A percentile compares a stretch with the other conserved stretches of the same genome.
Evolutionary conservation across 2,797 vertebrate genomes (phyloP).

Genomic region (Craterocephalus amniculus): DNA sequence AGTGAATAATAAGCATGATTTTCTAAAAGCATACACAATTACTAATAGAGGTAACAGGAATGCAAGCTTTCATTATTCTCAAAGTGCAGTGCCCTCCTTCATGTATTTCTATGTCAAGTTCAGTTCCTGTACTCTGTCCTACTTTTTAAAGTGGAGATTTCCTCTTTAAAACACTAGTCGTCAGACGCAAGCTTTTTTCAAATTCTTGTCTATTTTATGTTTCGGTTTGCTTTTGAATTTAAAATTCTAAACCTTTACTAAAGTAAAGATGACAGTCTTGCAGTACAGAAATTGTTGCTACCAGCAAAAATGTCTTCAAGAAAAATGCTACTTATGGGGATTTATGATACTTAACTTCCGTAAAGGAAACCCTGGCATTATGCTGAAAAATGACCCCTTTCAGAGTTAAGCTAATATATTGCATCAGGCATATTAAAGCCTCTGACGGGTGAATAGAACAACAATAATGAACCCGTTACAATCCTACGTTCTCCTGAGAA

Average conservation of each 20-base stretch:
- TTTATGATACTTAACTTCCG: background rate
- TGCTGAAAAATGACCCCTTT: conserved; percentile 2
- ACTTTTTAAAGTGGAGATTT: conserved; percentile 33
- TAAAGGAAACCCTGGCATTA: background rate
- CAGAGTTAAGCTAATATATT: background rate
- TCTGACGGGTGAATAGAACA: background rate
- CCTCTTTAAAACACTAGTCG: background rate
- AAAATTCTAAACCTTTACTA: too few relatives aligned
- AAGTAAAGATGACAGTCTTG: background rate
- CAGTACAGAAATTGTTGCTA: background rate
- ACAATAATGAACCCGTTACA: background rate
- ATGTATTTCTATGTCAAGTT: conserved; percentile 45
- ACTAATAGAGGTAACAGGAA: conserved; percentile 56
- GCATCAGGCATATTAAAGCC: background rate
- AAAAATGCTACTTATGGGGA: background rate
- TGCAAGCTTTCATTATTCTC: conserved; percentile 50
- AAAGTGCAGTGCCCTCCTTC: conserved; percentile 20
- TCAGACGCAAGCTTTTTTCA: background rate
- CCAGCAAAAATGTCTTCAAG: background rate
- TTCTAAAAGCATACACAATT: conserved; percentile 57
- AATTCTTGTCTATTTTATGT: background rate
- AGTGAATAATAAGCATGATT: conserved; percentile 68
- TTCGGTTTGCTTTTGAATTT: too few relatives aligned
- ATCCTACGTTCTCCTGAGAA: conserved; percentile 1
- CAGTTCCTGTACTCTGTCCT: conserved; percentile 11